These are phyloP conservation scores for Montipora capricornis DNA, from an alignment of 64 coral and sea anemone species.

Conservation along the genomic window DNA sequence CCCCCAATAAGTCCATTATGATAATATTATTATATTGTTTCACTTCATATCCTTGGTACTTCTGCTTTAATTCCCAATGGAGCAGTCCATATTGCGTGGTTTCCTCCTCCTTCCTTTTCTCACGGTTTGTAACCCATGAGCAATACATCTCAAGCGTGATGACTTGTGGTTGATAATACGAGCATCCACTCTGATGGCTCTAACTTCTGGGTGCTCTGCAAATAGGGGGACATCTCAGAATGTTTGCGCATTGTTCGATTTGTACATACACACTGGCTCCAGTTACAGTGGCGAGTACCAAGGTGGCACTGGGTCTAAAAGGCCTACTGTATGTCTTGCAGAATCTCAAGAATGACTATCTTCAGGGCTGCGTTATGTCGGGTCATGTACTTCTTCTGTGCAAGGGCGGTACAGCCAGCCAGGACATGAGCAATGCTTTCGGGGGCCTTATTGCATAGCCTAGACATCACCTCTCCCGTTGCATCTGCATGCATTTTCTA, in stretches of 20 bases:
- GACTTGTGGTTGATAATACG: no score
- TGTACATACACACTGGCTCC: no score
- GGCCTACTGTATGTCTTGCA: no score
- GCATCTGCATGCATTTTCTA: no score
- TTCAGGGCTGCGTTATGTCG: constrained; percentile 39
- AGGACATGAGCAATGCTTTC: constrained; percentile 3
- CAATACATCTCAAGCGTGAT: background rate
- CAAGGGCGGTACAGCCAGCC: background rate
- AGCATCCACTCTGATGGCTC: no score
- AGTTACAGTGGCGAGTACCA: background rate
- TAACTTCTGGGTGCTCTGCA: no score
- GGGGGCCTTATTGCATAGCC: constrained; percentile 24
- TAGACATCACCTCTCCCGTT: no score
- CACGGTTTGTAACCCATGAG: constrained; percentile 47
- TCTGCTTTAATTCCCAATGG: constrained; percentile 51
- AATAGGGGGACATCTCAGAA: no score
- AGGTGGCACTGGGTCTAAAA: constrained; percentile 23
- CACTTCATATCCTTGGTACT: constrained; percentile 45
- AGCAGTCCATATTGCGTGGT: constrained; percentile 32
- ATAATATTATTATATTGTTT: constrained; percentile 37
- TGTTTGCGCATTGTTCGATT: no score
- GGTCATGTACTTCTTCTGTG: no score
- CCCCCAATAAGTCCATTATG: constrained; percentile 50
- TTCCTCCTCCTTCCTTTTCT: constrained; percentile 32
- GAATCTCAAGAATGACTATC: no score